Conservation (phyloP, 2,797 vertebrate genomes). For the Todus mexicanus region DNA sequence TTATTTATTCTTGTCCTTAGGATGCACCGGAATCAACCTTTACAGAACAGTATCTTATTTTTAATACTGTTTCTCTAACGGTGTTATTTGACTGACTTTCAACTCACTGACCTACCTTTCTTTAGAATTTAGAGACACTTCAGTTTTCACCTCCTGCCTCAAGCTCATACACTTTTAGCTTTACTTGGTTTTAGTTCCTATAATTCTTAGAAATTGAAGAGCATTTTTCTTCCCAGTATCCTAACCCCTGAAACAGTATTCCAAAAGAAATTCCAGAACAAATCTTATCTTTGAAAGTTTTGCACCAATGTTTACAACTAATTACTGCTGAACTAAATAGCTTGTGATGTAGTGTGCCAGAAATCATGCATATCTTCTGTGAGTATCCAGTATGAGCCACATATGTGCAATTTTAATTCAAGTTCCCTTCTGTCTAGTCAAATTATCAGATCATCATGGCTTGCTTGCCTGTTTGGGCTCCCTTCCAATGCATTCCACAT, state of each 20-base stretch:
- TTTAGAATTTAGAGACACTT: slow-evolving; percentile 13
- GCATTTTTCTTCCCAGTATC: background rate
- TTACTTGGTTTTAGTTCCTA: background rate
- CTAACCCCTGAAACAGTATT: background rate
- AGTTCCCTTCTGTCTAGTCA: slow-evolving; percentile 42
- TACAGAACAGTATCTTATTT: slow-evolving; percentile 8
- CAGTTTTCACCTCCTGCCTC: slow-evolving; percentile 32
- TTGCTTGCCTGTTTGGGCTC: background rate
- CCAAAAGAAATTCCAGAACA: background rate
- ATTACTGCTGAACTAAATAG: slow-evolving; percentile 20
- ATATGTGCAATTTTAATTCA: slow-evolving; percentile 29
- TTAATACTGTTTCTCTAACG: slow-evolving; percentile 12
- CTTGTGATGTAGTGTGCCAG: background rate
- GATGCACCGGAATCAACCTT: background rate
- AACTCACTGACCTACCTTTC: background rate
- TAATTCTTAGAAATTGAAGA: background rate
- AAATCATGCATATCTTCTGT: background rate
- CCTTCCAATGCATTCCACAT: background rate
- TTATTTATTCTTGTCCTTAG: slow-evolving; percentile 16
- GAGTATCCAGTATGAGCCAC: background rate
- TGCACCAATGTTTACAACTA: background rate
- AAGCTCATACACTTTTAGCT: background rate
- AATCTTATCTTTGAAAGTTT: background rate
- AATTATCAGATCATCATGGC: slow-evolving; percentile 41
- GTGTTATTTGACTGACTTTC: slow-evolving; percentile 27